Conservation (phyloP, 2,888 invertebrate species). For the Coecobrya sp. region DNA sequence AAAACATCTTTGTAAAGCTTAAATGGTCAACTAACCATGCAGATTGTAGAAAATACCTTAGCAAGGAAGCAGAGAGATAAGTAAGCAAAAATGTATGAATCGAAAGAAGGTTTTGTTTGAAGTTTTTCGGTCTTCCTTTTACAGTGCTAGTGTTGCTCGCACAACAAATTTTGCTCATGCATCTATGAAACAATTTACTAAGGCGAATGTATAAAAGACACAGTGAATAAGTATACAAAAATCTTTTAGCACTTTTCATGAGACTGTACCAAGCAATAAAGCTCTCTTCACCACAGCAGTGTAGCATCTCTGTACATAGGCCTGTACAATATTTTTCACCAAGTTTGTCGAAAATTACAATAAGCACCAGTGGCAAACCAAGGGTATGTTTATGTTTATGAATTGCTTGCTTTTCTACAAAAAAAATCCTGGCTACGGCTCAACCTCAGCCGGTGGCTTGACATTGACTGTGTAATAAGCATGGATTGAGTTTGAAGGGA, state of each 20-base stretch:
- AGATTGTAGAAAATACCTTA: no score
- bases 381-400: neutral
- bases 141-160: no score
- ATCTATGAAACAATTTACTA: neutral
- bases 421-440: slow-evolving; percentile 6
- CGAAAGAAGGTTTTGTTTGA: no score
- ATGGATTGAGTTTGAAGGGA: neutral
- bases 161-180: no score
- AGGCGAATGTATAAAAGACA: no score
- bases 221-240: neutral
- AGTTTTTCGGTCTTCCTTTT: no score
- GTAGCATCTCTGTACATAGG: neutral
- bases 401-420: neutral
- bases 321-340: slow-evolving; percentile 33
- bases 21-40: no score
- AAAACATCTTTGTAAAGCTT: no score
- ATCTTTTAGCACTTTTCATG: neutral
- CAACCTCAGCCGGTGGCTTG: neutral
- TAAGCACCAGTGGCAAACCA: neutral
- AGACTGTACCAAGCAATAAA: neutral
- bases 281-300: neutral
- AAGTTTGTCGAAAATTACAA: slow-evolving; percentile 34
- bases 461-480: neutral
- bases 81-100: no score
- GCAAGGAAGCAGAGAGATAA: no score